Evolutionary conservation across 1,140 invertebrate genomes (phyloP).

Genomic region (Solenopsis invicta): DNA sequence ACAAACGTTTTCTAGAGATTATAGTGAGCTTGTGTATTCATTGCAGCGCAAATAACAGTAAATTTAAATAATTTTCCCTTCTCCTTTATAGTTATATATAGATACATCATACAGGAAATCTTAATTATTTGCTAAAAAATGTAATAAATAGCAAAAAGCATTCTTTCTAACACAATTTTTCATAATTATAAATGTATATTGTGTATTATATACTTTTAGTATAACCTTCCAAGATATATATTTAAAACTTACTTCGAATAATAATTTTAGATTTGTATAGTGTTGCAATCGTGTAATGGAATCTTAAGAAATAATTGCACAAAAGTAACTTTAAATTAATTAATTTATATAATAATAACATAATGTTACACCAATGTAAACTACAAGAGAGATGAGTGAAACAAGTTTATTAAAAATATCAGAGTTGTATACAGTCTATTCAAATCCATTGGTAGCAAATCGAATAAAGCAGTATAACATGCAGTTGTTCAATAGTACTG

Average conservation of each 20-base stretch:
- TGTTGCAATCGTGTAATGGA: background rate
- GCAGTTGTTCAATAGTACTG: conserved; percentile 9
- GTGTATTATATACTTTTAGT: background rate
- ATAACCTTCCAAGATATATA: background rate
- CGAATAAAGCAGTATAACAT: conserved; percentile 13
- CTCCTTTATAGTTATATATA: background rate
- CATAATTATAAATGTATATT: background rate
- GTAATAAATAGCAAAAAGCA: conserved; percentile 22
- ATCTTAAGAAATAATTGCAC: conserved; percentile 11
- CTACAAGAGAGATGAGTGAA: background rate
- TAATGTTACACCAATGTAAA: conserved; percentile 5
- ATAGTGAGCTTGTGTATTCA: background rate
- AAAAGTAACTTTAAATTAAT: conserved; percentile 20
- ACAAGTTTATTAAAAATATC: conserved; percentile 56
- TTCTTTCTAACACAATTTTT: conserved; percentile 5
- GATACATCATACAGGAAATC: background rate
- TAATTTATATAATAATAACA: conserved; percentile 27
- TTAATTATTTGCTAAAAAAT: conserved; percentile 12
- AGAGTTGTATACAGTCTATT: conserved; percentile 47
- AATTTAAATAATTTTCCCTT: background rate
- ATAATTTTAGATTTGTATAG: conserved; percentile 18
- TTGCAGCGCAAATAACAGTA: conserved; percentile 6
- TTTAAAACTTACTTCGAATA: conserved; percentile 41
- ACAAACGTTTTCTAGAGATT: background rate
- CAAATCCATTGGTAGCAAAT: conserved; percentile 41